Evolutionary conservation across 2,113 vertebrate species (phyloP).

Genomic region (Grus americana): DNA sequence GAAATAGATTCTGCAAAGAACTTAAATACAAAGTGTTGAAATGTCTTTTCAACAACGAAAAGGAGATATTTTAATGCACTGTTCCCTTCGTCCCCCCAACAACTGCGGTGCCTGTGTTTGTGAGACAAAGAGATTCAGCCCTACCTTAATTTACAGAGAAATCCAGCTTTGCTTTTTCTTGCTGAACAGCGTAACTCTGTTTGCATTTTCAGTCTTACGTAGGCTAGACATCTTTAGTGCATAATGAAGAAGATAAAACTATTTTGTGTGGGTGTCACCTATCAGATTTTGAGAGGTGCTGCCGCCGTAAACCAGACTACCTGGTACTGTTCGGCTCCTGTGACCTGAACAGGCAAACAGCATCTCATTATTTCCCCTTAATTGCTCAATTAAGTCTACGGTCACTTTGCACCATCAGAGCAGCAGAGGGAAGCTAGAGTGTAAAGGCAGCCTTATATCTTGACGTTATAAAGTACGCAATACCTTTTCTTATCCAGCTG

Average conservation of each 20-base stretch:
- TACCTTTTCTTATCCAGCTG: neutral
- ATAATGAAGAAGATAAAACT: neutral
- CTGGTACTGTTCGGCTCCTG: rapidly evolving
- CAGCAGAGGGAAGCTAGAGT: neutral
- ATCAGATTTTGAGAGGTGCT: neutral
- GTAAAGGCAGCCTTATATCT: neutral
- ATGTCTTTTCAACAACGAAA: neutral
- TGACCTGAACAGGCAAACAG: neutral
- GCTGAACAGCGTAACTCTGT: rapidly evolving
- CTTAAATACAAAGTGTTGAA: neutral
- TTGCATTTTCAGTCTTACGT: neutral
- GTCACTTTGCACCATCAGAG: neutral
- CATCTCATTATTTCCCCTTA: neutral
- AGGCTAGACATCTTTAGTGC: neutral
- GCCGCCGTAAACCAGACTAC: neutral
- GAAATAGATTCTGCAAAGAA: neutral
- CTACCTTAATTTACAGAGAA: neutral
- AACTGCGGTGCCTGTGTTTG: rapidly evolving
- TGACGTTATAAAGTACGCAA: neutral
- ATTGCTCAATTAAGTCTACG: neutral
- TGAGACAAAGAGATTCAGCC: neutral
- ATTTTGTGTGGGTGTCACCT: neutral
- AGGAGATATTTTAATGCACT: neutral
- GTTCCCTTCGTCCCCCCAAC: rapidly evolving
- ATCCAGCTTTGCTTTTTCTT: neutral